Evolutionary conservation across 2,888 invertebrate genomes (phyloP).

Genomic region (Orchestes rusci): DNA sequence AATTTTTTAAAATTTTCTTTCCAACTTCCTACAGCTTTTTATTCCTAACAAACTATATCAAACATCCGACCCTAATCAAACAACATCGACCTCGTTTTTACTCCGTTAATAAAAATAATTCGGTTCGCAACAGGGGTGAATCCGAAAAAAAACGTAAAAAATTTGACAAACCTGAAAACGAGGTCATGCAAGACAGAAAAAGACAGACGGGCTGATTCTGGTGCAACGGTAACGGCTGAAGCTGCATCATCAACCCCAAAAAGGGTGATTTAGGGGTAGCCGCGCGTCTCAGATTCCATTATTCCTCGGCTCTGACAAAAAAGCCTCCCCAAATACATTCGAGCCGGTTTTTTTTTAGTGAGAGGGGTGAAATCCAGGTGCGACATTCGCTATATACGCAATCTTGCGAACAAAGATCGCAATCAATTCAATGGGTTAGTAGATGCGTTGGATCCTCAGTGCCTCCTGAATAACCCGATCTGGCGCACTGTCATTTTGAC

Average conservation of each 20-base stretch:
- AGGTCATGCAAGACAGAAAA: constrained; percentile 31
- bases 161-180: constrained; percentile 16
- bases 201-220: constrained; percentile 29
- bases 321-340: constrained; percentile 42
- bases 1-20: too few relatives aligned
- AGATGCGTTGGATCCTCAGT: background rate
- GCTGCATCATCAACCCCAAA: constrained; percentile 43
- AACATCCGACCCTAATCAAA: too few relatives aligned
- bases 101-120: constrained; percentile 18
- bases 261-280: constrained; percentile 44
- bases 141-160: constrained; percentile 5
- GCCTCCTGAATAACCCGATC: constrained; percentile 18
- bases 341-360: constrained; percentile 43
- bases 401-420: constrained; percentile 43
- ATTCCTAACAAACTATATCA: too few relatives aligned
- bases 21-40: too few relatives aligned
- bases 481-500: constrained; percentile 21
- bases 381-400: constrained; percentile 41
- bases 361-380: constrained; percentile 44
- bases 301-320: constrained; percentile 43
- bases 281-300: constrained; percentile 45
- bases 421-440: constrained; percentile 34
- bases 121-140: constrained; percentile 21
- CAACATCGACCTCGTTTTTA: constrained; percentile 12
- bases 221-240: constrained; percentile 29